Evolutionary conservation across 1,140 invertebrate species (phyloP), one percentile per base, ranked within the genome.

Genomic region (Aphidius ervi): DNA sequence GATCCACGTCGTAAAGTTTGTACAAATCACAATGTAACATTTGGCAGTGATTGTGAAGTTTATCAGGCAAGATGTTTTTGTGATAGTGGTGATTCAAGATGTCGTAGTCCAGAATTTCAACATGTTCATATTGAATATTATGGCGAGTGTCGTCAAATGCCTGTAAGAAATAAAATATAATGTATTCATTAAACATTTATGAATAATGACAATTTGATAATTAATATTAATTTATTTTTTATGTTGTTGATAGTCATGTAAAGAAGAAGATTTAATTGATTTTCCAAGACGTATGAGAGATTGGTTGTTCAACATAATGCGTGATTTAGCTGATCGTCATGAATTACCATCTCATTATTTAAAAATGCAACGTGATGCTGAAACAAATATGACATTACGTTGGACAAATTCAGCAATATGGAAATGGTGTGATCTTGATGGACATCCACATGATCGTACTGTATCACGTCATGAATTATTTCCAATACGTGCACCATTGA

Each of bases 351-450:
- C 88, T 6, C 85, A 94, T 71, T 95, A 91, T 71, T 81, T 92
- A 72, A 83, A 88, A 75, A 88, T 96, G 88, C 90, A 96, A 81
- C 82, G 87, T 53, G 92, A 95, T 79, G 92, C 93, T 20, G 93
- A 96, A 81, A 86, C 84, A 8, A 92, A 93, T 71, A 83, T 90
- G 66, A 90, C 89, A 1, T 82, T 89, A 42, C 85, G 90, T 67
- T 95, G 93, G 91, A 85, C 88, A 5, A 94, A 94, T 74, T 93
- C 94, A 9, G 94, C 94, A 43, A 88, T 97, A 58, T 97, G 95
- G 95, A 97, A 97, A 74, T 97, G 94, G 90, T 97, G 94, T 73
- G 94, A 97, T 74, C 82, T 97, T 49, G 94, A 97, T 75, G 89
- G 87, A 16, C 85, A 93, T 75, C 90, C 92, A 60, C 90, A 92